Base-by-base conservation (phyloP, 2,797 vertebrate species). In the Chaetodon trifasciatus region DNA sequence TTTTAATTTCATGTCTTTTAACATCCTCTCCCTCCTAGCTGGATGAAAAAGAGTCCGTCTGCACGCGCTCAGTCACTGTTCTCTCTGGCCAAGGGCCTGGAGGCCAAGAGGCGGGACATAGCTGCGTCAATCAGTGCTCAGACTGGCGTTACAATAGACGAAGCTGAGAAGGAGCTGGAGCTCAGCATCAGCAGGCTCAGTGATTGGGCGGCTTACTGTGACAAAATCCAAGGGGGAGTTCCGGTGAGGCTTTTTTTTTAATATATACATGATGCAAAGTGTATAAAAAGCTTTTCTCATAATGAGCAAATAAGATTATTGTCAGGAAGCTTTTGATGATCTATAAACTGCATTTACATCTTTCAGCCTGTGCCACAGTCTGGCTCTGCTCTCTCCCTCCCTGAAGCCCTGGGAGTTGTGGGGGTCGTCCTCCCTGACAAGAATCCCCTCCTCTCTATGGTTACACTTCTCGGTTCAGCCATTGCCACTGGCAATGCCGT, bases 321-420 rank as follows among this genome's bases (percentile, higher is more conserved):
- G 11, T 40, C 21, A 40, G 16, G 17, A 40, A 10, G 16, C 4
- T 11, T 28, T 62, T 35, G 7, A 21, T 61, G 10, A 57, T 9
- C 24, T 28, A 8, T 12, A 28, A 3, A 35, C 47, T 49, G 4
- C 8, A 47, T 70, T 17, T 12, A 15, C 3, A 28, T 50, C 2
- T 15, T 67, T 24, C 87, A 95, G 95, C 83, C 91, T 1, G 91
- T 71, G 73, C 95, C 95, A n/a, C 93, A 96, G 77, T 95, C 94
- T 1, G 97, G 97, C 61, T 94, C 93, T 0, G 96, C 96, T n/a
- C 82, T 97, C 40, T 94, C 93, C 50, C n/a, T 96, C 23, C 95
- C 95, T 21, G 96, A 97, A 80, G 96, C 97, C 0, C 79, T 97
- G 7, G 97, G 97, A 2, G 95, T 98, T 3, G 39, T 98, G 28